Evolutionary conservation across 2,888 invertebrate species (phyloP), one percentile per base, ranked within the genome.

Genomic region (Brachypalpus laphriformis): DNA sequence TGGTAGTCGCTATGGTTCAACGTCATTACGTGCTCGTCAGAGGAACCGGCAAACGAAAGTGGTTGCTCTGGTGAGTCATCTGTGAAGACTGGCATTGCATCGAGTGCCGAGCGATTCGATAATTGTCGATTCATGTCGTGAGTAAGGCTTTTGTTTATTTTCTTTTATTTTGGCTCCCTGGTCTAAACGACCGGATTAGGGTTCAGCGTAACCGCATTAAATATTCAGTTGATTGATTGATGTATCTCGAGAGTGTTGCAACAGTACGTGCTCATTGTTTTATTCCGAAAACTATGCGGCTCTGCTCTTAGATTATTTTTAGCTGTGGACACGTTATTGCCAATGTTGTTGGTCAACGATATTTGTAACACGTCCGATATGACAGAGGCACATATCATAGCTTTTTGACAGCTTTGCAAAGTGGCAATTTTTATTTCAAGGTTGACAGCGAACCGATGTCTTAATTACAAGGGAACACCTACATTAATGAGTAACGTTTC

Each of bases 171-270:
- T 14, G 14, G 40, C 14, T 22, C 25, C n/a, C 11, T 11, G 3
- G 6, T n/a, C 25, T 49, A 22, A 59, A 42, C 40, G 18, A 40
- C 16, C 40, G 59, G 40, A 59, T 40, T 40, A 31, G 8, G 40
- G 57, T 22, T 59, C 59, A 14, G 20, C 37, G 22, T 40, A 37
- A 22, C n/a, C 28, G 28, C 61, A 28, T 16, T 28, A 28, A 54
- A 16, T 28, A 54, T 31, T 54, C 11, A 18, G 9, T 56, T 42
- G 47, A 42, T 25, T 34, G 63, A 47, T 63, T 45, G 63, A 63
- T 47, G 63, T 63, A 42, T 20, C 47, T 20, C 63, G 8, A 63
- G 63, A n/a, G 63, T 63, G 47, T 34, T 42, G 59, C 57, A 40
- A 57, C 18, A 20, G 2, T 31, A 18, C n/a, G 34, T 31, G 37